Evolutionary conservation across 1,140 invertebrate genomes (phyloP), one percentile per base, ranked within the genome.

Genomic region (Lepidurus packardi): DNA sequence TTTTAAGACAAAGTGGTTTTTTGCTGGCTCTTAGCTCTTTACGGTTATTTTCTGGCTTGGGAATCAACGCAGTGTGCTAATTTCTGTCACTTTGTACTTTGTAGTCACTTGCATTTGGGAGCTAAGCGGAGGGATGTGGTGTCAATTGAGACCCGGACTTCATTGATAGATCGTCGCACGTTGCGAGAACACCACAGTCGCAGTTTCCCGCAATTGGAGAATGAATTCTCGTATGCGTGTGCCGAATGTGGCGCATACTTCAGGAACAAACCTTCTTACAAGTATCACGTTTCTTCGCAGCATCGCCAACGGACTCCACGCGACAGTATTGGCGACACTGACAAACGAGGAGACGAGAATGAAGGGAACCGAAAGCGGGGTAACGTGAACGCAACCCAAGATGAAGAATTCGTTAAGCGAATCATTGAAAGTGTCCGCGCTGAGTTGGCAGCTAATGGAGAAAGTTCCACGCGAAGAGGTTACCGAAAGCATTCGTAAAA

Each of bases 391-490:
- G 9, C 53, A 65, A 65, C 53, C 16, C 53, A 65, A 16, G 53
- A 65, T 21, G 53, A 65, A 16, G 53, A 65, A 21, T 65, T 65
- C 21, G 53, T 65, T 13, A 65, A 65, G 13, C 53, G 53, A 21
- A 65, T 65, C 8, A 65, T 65, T 16, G 53, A 65, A 47, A 65
- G 53, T 21, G 53, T 65, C 9, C 53, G 53, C 21, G 53, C 53
- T n/a, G 53, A 65, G 13, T 65, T 65, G 13, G 53, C 53, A 65
- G 53, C 53, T 21, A 65, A 65, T 21, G 53, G 53, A 21, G 53
- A 65, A 65, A 65, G 53, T 65, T 65, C 53, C 16, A 65, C 53
- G 21, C 53, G 53, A 21, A 65, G 53, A 65, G 53, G 53, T 21
- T 65, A 65, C 21, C 53, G 53, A 13, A 65, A 65, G 21, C 53